Percentiles rank a stretch among this genome's conserved stretches.
These are phyloP conservation scores for Teleopsis dalmanni DNA, from an alignment of 1,140 invertebrate species.

Conservation along the genomic window DNA sequence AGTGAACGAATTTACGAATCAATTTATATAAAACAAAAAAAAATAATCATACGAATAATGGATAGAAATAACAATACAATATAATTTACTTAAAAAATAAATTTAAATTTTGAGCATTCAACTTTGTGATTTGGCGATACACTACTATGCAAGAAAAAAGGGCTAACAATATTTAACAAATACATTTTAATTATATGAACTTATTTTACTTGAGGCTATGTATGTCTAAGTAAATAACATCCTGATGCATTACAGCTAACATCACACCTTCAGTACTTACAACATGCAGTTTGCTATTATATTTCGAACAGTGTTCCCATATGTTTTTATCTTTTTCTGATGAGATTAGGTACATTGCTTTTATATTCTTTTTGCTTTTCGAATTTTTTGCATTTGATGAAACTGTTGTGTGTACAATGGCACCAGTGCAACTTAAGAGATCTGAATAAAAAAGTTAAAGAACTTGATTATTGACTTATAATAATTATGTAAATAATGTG, in stretches of 20 bases:
- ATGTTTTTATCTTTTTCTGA: constrained; percentile 6
- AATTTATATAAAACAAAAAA: no score
- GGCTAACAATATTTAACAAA: neutral
- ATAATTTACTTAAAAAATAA: neutral
- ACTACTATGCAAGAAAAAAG: neutral
- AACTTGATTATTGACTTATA: neutral
- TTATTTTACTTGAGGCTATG: constrained; percentile 3
- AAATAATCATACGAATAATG: no score
- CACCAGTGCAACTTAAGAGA: constrained; percentile 11
- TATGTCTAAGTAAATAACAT: neutral
- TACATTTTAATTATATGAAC: neutral
- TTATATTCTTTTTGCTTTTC: no score
- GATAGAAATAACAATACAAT: constrained; percentile 3
- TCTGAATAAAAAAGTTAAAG: constrained; percentile 4
- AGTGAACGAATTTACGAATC: no score
- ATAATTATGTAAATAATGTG: neutral
- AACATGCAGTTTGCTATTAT: constrained; percentile 8
- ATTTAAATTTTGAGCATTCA: neutral
- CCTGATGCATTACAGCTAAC: constrained; percentile 13
- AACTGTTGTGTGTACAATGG: constrained; percentile 1
- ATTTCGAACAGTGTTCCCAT: constrained; percentile 11
- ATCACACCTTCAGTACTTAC: constrained; percentile 11
- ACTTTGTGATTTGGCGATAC: neutral
- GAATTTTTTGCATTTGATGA: constrained; percentile 5
- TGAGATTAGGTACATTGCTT: constrained; percentile 11